Evolutionary conservation across 2,797 vertebrate species (phyloP), one percentile per base, ranked within the genome.

Genomic region (Danio aesculapii): DNA sequence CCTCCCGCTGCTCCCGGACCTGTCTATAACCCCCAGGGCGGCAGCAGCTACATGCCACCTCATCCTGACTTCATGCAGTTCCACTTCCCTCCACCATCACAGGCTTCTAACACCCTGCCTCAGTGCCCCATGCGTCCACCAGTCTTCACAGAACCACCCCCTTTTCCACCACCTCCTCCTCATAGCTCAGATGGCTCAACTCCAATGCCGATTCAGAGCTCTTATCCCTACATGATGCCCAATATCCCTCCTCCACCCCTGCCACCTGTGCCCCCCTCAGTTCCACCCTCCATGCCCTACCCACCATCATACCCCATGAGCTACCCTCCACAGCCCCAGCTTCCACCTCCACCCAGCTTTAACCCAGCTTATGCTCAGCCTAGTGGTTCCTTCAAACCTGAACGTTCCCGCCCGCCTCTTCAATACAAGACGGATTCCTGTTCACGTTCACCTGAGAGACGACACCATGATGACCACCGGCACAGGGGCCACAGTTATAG

Each of bases 221-320:
- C 95, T 0, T 98, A 97, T 83, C 95, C 95, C 11, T 98, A 97
- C 84, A 95, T 98, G 95, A 94, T 98, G 92, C 91, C 93, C 14
- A 85, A 89, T 0, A 87, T 89, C n/a, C 95, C 96, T 1, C 96
- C 97, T 2, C 96, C 96, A 0, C 85, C 96, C 0, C 84, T 97
- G 41, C 94, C 95, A 0, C 87, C 94, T 0, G 95, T 96, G 0
- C 95, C 96, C 0, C 94, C 95, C 0, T 93, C 96, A 0, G 91
- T 95, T 1, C 88, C 95, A 0, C 95, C 96, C 0, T 94, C 96
- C 0, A 92, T 96, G 84, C 88, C 94, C 87, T 97, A 97, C 0
- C 97, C 96, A 63, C 86, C 96, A 0, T 91, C 95, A 0, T 99
- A 98, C 84, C 89, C 96, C 0, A 84, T 96, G 1, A 95, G 92